These are phyloP conservation scores for Deroptyus accipitrinus DNA, from an alignment of 2,113 vertebrate genomes.

Conservation along the genomic window DNA sequence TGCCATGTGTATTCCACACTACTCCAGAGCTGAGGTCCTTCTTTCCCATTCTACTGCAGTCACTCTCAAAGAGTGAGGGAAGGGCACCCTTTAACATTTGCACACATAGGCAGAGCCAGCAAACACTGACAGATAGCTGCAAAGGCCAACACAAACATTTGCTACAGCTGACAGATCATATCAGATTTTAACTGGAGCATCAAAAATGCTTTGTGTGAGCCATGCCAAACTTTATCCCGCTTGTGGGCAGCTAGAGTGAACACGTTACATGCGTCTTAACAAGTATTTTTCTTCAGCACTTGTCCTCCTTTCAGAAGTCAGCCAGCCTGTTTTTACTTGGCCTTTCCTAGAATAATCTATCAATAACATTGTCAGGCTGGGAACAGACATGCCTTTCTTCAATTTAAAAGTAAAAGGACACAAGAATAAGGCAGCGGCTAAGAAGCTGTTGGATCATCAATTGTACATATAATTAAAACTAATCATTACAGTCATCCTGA, in stretches of 20 bases:
- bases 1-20: neutral
- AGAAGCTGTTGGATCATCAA: neutral
- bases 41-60: neutral
- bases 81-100: neutral
- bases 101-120: neutral
- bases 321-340: neutral
- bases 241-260: neutral
- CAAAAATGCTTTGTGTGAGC: neutral
- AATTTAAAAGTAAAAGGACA: neutral
- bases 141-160: neutral
- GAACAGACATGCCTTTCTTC: neutral
- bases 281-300: neutral
- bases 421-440: neutral
- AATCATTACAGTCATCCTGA: neutral
- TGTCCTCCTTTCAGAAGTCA: neutral
- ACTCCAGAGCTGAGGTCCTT: neutral
- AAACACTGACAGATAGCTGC: neutral
- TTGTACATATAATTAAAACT: neutral
- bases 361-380: neutral
- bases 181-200: neutral
- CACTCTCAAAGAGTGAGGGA: neutral
- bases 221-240: neutral
- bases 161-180: neutral
- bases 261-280: neutral
- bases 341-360: neutral